phyloP scores from a whole-genome alignment of 2,113 vertebrate species.

The Hyperopisus bebe region DNA sequence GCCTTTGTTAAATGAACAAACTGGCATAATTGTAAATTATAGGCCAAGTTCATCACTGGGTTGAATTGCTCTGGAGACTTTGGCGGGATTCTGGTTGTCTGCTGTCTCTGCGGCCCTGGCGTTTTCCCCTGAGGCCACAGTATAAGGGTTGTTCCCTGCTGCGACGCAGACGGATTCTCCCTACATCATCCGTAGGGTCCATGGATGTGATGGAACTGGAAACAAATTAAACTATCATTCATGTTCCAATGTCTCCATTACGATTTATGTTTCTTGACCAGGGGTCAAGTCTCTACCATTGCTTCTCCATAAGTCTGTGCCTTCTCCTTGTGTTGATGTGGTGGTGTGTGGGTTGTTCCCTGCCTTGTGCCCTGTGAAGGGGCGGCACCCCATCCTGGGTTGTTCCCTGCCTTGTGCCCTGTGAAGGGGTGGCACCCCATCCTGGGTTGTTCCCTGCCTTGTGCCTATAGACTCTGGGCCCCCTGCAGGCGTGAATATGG shows the following conservation, averaged over 20 bases:
- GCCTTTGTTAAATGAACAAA: not conserved
- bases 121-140: constrained; percentile 9
- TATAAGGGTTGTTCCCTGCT: constrained; percentile 4
- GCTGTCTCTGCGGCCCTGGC: constrained; percentile 16
- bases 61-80: not conserved
- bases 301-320: not conserved
- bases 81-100: not conserved
- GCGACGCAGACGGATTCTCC: constrained; percentile 16
- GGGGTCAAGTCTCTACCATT: not conserved
- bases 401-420: no score
- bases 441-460: not conserved
- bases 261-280: not conserved
- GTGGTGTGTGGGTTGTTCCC: no score
- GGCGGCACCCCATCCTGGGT: no score
- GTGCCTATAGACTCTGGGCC: not conserved
- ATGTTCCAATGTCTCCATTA: not conserved
- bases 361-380: not conserved
- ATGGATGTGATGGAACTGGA: not conserved
- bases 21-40: not conserved
- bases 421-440: not conserved
- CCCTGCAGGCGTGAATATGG: not conserved
- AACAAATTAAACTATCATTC: not conserved
- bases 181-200: constrained; percentile 18
- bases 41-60: not conserved
- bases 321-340: not conserved